phyloP scores from a whole-genome alignment of 2,113 vertebrate species.

The Phocoena sinus region DNA sequence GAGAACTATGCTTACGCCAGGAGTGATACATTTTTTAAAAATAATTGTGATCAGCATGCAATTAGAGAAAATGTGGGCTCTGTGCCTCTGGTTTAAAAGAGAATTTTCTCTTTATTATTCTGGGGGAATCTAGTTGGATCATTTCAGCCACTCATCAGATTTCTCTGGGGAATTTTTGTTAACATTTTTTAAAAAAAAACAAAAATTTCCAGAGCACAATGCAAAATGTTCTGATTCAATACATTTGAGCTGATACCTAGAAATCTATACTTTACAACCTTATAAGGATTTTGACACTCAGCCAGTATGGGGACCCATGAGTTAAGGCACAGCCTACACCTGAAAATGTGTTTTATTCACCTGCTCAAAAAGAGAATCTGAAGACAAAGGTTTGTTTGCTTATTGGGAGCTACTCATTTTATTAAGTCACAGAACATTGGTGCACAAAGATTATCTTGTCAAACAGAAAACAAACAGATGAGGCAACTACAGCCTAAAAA shows the following conservation, averaged over 20 bases:
- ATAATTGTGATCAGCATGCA: not conserved
- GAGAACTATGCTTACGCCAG: not conserved
- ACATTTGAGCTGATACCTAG: not conserved
- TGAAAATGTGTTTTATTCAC: not conserved
- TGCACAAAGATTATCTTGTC: not conserved
- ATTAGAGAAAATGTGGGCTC: not conserved
- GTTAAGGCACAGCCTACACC: not conserved
- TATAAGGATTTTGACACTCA: not conserved
- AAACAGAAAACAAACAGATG: not conserved
- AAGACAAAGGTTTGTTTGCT: not conserved
- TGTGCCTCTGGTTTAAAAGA: not conserved
- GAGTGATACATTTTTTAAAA: not conserved
- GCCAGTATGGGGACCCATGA: not conserved
- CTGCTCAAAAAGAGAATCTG: not conserved
- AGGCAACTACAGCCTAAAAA: not conserved
- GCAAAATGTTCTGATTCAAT: not conserved
- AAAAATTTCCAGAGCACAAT: not conserved
- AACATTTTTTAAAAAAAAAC: not conserved
- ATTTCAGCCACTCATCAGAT: not conserved
- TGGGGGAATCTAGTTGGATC: not conserved
- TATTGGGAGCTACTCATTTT: not conserved
- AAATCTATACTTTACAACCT: not conserved
- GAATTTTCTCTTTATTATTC: not conserved
- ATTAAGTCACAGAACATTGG: not conserved
- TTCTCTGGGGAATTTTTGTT: not conserved